Base-by-base conservation (phyloP, 1,140 invertebrate genomes). In the Lordiphosa stackelbergi region DNA sequence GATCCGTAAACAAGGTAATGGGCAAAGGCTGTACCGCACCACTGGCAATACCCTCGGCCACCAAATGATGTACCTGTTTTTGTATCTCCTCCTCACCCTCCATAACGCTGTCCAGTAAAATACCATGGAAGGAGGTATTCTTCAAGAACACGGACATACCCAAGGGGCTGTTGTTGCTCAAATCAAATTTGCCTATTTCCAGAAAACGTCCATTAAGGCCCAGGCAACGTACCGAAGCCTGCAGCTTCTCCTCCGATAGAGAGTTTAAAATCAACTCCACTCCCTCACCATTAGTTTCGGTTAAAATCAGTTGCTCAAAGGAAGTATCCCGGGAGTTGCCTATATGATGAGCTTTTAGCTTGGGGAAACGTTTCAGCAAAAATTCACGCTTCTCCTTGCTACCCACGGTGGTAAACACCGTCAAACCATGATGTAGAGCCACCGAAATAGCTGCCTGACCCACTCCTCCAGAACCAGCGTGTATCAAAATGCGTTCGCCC, bases 141-240 rank as follows among this genome's bases (percentile, higher is more conserved):
- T 97, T 98, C 58, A 99, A 88, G 89, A 99, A 98, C 1, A 98
- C 85, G 0, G 95, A 91, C 97, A 99, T 98, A 8, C 97, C 97
- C 46, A 98, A 83, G 2, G 92, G 88, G 5, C 90, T 93, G 86
- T 99, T 96, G 72, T 97, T 97, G 0, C 95, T 96, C 13, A 99
- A 89, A 89, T 99, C 97, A 57, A 94, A 96, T 89, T 99, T 99
- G 57, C 97, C 98, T 77, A 99, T 99, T 90, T 99, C 97, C 13
- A 98, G 90, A 89, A 99, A 99, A 22, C 96, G 91, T 19, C 97
- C 97, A 83, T 97, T 95, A 40, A 92, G 89, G 1, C 94, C 96
- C 16, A 99, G 88, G 83, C 97, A 97, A 45, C 97, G 91, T 3
- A 99, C 89, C 42, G 96, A 97, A 5, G 97, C 97, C 87, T 95